phyloP scores from a whole-genome alignment of 2,888 invertebrate genomes.

The Tetropium fuscum region DNA sequence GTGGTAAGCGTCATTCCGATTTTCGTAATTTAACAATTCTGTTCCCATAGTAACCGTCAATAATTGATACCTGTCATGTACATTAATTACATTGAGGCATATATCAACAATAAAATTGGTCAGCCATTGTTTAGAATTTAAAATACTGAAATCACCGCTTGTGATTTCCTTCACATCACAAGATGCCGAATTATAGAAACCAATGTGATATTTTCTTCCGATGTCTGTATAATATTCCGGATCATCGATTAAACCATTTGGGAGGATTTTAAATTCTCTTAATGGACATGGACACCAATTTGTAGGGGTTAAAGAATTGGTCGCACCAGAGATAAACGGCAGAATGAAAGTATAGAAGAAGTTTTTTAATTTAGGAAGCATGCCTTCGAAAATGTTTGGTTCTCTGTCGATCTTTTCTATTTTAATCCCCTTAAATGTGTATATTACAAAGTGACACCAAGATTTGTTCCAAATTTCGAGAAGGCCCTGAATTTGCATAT shows the following conservation, averaged over 20 bases:
- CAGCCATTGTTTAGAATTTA: constrained; percentile 2
- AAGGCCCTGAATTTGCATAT: constrained; percentile 25
- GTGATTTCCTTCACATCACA: constrained; percentile 5
- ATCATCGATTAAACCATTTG: constrained; percentile 18
- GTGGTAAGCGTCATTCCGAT: background rate
- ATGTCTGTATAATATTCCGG: constrained; percentile 14
- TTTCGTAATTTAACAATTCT: constrained; percentile 1
- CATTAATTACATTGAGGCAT: background rate
- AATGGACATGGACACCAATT: no score
- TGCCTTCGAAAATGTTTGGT: background rate
- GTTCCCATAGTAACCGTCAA: background rate
- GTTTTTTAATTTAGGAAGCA: no score
- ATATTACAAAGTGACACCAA: constrained; percentile 23
- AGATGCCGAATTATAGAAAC: background rate
- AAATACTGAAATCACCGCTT: background rate
- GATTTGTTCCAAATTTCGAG: constrained; percentile 16
- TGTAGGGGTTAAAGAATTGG: no score
- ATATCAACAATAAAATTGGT: constrained; percentile 3
- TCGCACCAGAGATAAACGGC: no score
- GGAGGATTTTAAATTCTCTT: background rate
- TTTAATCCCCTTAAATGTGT: constrained; percentile 21
- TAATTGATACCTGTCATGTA: background rate
- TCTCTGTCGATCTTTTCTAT: constrained; percentile 7
- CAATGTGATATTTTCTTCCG: background rate
- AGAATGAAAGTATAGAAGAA: no score